These are phyloP conservation scores for Drosophila trichaetosa DNA, from an alignment of 2,888 invertebrate genomes.

Conservation along the genomic window DNA sequence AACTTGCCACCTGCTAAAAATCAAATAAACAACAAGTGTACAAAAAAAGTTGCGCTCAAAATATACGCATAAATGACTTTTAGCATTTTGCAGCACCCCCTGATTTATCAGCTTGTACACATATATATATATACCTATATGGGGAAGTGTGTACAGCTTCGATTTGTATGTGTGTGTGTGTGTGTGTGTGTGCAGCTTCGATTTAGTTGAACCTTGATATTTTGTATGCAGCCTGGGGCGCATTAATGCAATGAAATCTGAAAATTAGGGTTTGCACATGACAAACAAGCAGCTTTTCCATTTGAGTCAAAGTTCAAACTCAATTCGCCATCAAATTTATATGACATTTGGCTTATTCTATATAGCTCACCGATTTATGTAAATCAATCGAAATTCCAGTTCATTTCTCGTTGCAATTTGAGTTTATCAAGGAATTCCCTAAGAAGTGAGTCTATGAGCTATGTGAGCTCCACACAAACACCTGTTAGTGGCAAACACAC, in stretches of 20 bases:
- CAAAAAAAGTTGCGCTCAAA: conserved; percentile 9
- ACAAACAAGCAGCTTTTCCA: neutral
- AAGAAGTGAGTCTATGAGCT: neutral
- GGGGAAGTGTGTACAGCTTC: conserved; percentile 3
- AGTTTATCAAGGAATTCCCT: no score
- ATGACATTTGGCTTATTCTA: neutral
- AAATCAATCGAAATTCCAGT: no score
- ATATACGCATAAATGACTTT: conserved; percentile 47
- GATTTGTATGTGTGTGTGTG: neutral
- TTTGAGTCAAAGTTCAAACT: neutral
- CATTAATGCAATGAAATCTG: neutral
- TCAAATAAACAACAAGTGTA: conserved; percentile 2
- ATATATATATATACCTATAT: neutral
- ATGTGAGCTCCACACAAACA: conserved; percentile 33
- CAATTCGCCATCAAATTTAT: neutral
- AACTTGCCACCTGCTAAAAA: conserved; percentile 13
- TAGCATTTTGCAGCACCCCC: conserved; percentile 42
- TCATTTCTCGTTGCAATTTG: no score
- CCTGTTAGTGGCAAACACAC: conserved; percentile 42
- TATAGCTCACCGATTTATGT: neutral
- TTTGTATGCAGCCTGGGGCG: conserved; percentile 7
- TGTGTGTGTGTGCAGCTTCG: conserved; percentile 10
- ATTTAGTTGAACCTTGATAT: conserved; percentile 52
- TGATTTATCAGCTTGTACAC: conserved; percentile 27
- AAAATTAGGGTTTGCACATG: neutral